Base-by-base conservation (phyloP, 23 tunicate species). In the Botrylloides violaceus region DNA sequence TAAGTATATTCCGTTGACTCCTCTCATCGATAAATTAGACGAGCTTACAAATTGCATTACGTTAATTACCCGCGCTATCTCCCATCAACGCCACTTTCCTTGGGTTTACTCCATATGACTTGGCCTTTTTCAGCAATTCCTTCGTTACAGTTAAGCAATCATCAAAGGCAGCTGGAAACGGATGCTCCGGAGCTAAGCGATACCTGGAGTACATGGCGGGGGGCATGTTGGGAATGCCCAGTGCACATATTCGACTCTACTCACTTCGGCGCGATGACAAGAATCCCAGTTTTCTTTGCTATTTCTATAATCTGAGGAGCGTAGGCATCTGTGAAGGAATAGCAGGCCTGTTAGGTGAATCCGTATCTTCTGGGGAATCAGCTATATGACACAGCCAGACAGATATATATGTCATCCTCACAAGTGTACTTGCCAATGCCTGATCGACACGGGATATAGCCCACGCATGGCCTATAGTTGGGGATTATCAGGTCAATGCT, bases 11-110 rank as follows among this genome's bases (percentile, higher is more conserved):
- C n/a, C n/a, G n/a, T n/a, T n/a, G n/a, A n/a, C n/a, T n/a, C n/a
- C n/a, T n/a, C n/a, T n/a, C n/a, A n/a, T n/a, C n/a, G n/a, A n/a
- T n/a, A n/a, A n/a, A n/a, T n/a, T n/a, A n/a, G n/a, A n/a, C n/a
- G n/a, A n/a, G n/a, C n/a, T n/a, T n/a, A n/a, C n/a, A n/a, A n/a
- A n/a, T n/a, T n/a, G n/a, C n/a, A n/a, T n/a, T n/a, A n/a, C n/a
- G n/a, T n/a, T n/a, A n/a, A n/a, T 28, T 71, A 87, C 95, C 95
- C 36, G 95, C 95, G 76, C 95, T 87, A 58, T 76, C 82, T 2
- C 95, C 95, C 12, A 57, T 32, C 1, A 87, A 1, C 15, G 31
- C 76, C 3, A 87, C 71, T 70, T 76, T 80, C 1, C 76, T 63
- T 1, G 86, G 86, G 71, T 87, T 61, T 34, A 87, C 79, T 61